These are phyloP conservation scores for Epistrophe grossulariae DNA, from an alignment of 2,888 invertebrate species.

Conservation along the genomic window DNA sequence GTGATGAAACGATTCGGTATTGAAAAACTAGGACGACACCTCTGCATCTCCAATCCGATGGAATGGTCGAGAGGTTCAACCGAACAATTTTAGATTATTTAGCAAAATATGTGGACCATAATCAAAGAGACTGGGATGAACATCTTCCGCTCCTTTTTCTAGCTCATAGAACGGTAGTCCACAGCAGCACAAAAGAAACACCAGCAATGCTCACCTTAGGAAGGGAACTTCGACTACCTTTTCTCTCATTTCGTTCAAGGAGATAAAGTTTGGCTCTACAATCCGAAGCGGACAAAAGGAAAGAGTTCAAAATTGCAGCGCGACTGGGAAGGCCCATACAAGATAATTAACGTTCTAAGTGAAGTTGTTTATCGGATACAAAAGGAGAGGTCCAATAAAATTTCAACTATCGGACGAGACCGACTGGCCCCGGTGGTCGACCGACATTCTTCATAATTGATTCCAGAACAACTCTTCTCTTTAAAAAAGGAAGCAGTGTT, in stretches of 20 bases:
- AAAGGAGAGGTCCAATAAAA: background rate
- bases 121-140: conserved; percentile 31
- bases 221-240: too few species aligned
- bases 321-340: conserved; percentile 18
- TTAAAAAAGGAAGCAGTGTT: too few species aligned
- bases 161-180: too few species aligned
- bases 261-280: conserved; percentile 25
- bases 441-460: too few species aligned
- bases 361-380: background rate
- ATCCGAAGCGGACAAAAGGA: background rate
- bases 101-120: conserved; percentile 12
- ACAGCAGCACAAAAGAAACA: too few species aligned
- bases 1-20: too few species aligned
- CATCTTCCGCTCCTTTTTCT: too few species aligned
- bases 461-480: too few species aligned
- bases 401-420: background rate
- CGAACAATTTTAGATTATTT: background rate
- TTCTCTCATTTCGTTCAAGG: conserved; percentile 84
- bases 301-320: background rate
- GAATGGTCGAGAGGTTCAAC: background rate
- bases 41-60: conserved; percentile 2
- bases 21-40: background rate
- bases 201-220: too few species aligned
- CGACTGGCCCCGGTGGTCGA: background rate
- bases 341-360: background rate